A percentile compares a stretch with the other conserved stretches of the same genome.
Conservation (phyloP, 2,888 invertebrate species). For the Steromphala cineraria region DNA sequence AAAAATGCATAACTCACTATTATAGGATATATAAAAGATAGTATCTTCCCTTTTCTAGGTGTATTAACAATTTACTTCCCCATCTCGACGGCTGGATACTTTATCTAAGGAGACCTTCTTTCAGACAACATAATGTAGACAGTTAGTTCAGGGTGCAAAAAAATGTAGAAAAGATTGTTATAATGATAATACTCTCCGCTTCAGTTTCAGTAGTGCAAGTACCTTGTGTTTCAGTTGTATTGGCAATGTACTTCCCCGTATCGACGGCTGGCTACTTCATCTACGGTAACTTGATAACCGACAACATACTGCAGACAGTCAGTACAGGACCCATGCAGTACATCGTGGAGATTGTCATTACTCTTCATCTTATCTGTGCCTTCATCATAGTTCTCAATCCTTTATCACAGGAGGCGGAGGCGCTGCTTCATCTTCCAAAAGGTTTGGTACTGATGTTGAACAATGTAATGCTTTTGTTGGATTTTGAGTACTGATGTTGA, state of each 20-base stretch:
- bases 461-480: too few species aligned
- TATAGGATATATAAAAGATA: too few species aligned
- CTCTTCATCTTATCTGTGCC: slow-evolving; percentile 81
- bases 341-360: slow-evolving; percentile 81
- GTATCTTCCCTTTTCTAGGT: too few species aligned
- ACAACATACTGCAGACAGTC: slow-evolving; percentile 85
- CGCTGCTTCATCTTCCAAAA: slow-evolving; percentile 83
- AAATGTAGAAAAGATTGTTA: too few species aligned
- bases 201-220: too few species aligned
- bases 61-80: slow-evolving; percentile 80
- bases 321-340: slow-evolving; percentile 78
- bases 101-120: slow-evolving; percentile 81
- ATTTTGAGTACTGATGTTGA: too few species aligned
- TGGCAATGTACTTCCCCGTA: slow-evolving; percentile 83
- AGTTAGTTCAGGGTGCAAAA: too few species aligned
- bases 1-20: too few species aligned
- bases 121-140: slow-evolving; percentile 87
- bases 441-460: slow-evolving; percentile 76
- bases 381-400: slow-evolving; percentile 85
- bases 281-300: slow-evolving; percentile 82
- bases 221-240: slow-evolving; percentile 66
- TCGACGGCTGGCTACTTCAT: slow-evolving; percentile 82
- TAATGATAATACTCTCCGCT: too few species aligned
- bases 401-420: slow-evolving; percentile 87
- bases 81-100: slow-evolving; percentile 82